Base-by-base conservation (phyloP, 1,140 invertebrate genomes). In the Pemphigus obesinymphae region DNA sequence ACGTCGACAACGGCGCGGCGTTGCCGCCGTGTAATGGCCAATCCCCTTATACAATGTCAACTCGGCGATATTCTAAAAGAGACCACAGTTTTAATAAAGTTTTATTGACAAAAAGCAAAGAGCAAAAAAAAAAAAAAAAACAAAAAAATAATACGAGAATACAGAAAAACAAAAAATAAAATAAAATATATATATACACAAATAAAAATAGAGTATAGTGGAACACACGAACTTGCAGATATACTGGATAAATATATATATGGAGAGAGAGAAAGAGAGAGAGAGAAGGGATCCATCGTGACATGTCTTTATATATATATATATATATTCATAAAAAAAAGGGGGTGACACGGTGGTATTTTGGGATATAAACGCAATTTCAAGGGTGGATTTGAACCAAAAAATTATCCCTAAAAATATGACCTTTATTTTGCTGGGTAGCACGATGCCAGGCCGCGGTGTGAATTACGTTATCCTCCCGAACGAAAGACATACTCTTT, bases 321-420 rank as follows among this genome's bases (percentile, higher is more conserved):
- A 20, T 10, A 26, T 43, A 31, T 72, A 43, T 43, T 68, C 37
- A 43, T 40, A 37, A 43, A 43, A 11, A n/a, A 43, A 70, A 13
- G 7, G 43, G 23, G 23, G 23, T 13, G 15, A 50, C n/a, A n/a
- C n/a, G n/a, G n/a, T 26, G 43, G 70, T 73, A 73, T 73, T 73
- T 50, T 29, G 70, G 70, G 43, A 50, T 73, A 73, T 73, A 73
- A 73, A 73, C 70, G 45, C 70, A 50, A 73, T 73, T 73, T 50
- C 43, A 50, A 73, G 70, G 70, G 70, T 48, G 40, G 68, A 70
- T 43, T 70, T 45, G 43, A 73, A 73, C 70, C 70, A 31, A 73
- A 50, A 73, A 73, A 73, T 50, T 50, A 31, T 73, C 70, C 43
- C 45, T 48, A 73, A 73, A n/a, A 50, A 48, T 50, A 50, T 73